phyloP scores from a whole-genome alignment of 2,888 invertebrate species.

The Timandra comae region DNA sequence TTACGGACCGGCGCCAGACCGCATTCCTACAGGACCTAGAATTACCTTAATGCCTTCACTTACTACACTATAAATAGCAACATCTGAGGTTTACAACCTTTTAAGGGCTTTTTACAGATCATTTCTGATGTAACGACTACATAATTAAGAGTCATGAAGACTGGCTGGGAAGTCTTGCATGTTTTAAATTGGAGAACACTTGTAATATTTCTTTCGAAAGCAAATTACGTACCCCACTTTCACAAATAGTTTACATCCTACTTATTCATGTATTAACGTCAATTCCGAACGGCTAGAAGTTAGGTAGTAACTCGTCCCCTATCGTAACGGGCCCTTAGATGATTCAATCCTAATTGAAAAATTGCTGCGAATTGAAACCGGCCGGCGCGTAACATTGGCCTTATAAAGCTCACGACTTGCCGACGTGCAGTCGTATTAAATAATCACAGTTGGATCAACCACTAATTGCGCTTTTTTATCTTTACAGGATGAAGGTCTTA shows the following conservation, averaged over 20 bases:
- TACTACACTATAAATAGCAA: slow-evolving; percentile 50
- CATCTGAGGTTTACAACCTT: slow-evolving; percentile 43
- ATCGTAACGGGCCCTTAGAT: slow-evolving; percentile 58
- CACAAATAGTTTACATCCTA: slow-evolving; percentile 65
- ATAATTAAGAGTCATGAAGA: too few relatives aligned
- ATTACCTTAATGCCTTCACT: slow-evolving; percentile 59
- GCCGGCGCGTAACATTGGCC: slow-evolving; percentile 72
- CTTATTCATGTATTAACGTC: slow-evolving; percentile 49
- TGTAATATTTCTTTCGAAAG: slow-evolving; percentile 30
- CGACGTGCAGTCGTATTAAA: slow-evolving; percentile 45
- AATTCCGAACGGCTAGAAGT: slow-evolving; percentile 51
- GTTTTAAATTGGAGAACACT: too few relatives aligned
- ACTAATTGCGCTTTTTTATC: slow-evolving; percentile 48
- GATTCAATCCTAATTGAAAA: slow-evolving; percentile 67
- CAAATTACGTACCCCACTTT: slow-evolving; percentile 39
- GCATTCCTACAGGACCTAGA: slow-evolving; percentile 65
- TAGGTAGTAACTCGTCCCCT: slow-evolving; percentile 45
- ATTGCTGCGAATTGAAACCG: slow-evolving; percentile 55
- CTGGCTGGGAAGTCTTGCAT: too few relatives aligned
- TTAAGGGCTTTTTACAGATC: too few relatives aligned
- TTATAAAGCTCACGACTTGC: slow-evolving; percentile 62
- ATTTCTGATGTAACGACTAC: too few relatives aligned
- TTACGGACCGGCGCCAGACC: slow-evolving; percentile 63
- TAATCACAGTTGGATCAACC: slow-evolving; percentile 42
- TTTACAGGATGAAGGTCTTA: slow-evolving; percentile 80